Evolutionary conservation across 2,113 vertebrate genomes (phyloP).

Genomic region (Sinocyclocheilus anophthalmus): DNA sequence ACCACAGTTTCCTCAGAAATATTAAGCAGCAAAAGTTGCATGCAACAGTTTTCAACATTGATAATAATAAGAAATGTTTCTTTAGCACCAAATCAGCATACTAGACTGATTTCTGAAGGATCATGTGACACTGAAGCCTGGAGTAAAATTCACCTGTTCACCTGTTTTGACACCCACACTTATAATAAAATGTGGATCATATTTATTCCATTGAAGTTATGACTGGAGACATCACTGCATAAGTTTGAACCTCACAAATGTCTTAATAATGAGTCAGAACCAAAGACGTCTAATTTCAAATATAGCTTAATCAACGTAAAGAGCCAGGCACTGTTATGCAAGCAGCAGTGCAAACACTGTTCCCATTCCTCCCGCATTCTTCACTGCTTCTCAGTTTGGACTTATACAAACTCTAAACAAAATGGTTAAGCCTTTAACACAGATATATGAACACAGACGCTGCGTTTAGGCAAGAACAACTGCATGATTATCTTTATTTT

Average conservation of each 20-base stretch:
- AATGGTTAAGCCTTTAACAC: neutral
- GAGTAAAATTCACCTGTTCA: neutral
- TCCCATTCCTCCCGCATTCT: constrained; percentile 20
- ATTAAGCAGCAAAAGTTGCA: no score
- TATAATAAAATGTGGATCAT: neutral
- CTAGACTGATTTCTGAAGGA: no score
- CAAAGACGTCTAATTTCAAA: constrained; percentile 12
- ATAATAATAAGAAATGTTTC: no score
- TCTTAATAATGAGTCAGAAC: constrained; percentile 34
- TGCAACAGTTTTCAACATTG: no score
- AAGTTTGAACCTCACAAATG: neutral
- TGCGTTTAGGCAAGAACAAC: neutral
- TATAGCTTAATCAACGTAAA: constrained; percentile 5
- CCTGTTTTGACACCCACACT: no score
- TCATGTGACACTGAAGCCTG: no score
- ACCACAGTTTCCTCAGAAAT: no score
- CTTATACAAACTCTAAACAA: constrained; percentile 5
- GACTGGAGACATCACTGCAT: neutral
- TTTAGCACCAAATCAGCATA: no score
- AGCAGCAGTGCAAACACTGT: neutral
- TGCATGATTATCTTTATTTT: neutral
- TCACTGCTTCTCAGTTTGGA: neutral
- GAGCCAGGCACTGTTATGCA: constrained; percentile 24
- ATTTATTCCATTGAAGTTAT: neutral
- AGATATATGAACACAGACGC: neutral